A percentile compares a stretch with the other conserved stretches of the same genome.
These are phyloP conservation scores for Astreopora myriophthalma DNA, from an alignment of 64 coral and sea anemone genomes.

Conservation along the genomic window DNA sequence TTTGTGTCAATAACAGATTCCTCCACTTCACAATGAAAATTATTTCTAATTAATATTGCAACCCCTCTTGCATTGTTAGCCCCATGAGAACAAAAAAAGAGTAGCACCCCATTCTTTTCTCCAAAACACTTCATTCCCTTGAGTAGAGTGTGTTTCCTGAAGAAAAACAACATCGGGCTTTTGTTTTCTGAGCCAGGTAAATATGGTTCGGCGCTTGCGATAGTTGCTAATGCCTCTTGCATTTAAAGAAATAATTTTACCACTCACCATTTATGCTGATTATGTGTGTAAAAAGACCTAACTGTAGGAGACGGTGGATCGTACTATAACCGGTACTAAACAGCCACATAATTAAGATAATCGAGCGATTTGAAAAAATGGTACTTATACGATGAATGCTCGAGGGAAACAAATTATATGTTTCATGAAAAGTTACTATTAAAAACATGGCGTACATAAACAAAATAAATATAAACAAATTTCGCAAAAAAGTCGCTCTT, in stretches of 20 bases:
- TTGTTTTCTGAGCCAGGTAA: slow-evolving; percentile 27
- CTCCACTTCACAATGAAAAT: no score
- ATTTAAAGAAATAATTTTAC: slow-evolving; percentile 31
- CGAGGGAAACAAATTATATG: neutral
- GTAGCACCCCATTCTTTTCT: no score
- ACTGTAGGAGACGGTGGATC: neutral
- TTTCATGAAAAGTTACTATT: neutral
- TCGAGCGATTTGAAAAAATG: neutral
- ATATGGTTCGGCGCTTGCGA: neutral
- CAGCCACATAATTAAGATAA: neutral
- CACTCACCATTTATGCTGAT: neutral
- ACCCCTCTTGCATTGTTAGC: no score
- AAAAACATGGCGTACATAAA: slow-evolving; percentile 1
- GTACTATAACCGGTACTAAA: neutral
- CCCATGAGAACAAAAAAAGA: no score
- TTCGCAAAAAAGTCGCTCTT: neutral
- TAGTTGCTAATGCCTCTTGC: neutral
- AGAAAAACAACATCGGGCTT: neutral
- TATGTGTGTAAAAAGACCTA: neutral
- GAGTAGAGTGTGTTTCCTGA: no score
- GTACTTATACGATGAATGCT: neutral
- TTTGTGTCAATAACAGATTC: no score
- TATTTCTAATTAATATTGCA: no score
- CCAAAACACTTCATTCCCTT: no score
- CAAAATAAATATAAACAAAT: neutral